Conservation (phyloP, 2,888 invertebrate genomes). For the Eucera pruinosa region DNA sequence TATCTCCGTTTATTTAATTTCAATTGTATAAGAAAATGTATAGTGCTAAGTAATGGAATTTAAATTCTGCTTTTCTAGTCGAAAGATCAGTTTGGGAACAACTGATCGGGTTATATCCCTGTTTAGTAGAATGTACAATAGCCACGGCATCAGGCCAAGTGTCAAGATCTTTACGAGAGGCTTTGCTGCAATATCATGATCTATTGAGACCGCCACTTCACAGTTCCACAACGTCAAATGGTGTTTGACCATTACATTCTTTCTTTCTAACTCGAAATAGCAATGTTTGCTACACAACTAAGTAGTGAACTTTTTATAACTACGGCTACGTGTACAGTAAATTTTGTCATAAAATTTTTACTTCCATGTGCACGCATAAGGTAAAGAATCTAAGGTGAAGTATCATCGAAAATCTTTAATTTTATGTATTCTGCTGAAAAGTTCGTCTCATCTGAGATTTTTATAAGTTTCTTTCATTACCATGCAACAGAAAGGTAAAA, state of each 20-base stretch:
- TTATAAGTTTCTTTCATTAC: constrained; percentile 18
- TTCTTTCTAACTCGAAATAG: constrained; percentile 63
- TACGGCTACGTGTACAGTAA: constrained; percentile 35
- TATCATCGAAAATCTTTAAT: constrained; percentile 24
- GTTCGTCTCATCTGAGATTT: constrained; percentile 2
- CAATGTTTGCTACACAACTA: constrained; percentile 44
- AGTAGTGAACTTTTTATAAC: constrained; percentile 45
- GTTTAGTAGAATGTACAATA: constrained; percentile 92
- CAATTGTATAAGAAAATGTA: too few relatives aligned
- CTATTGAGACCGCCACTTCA: constrained; percentile 88
- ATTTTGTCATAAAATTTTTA: constrained; percentile 39
- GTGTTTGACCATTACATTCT: constrained; percentile 80
- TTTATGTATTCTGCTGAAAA: constrained; percentile 5
- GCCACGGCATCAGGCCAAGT: constrained; percentile 93
- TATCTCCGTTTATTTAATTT: too few relatives aligned
- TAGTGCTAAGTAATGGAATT: not conserved
- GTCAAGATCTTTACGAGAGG: constrained; percentile 92
- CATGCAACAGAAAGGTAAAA: constrained; percentile 28
- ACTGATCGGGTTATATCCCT: constrained; percentile 95
- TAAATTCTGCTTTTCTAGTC: constrained; percentile 86
- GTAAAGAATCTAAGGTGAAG: constrained; percentile 36
- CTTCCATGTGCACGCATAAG: constrained; percentile 28
- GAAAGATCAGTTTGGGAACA: constrained; percentile 97
- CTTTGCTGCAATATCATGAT: constrained; percentile 94
- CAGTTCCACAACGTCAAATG: constrained; percentile 78